A percentile compares a stretch with the other conserved stretches of the same genome.
Evolutionary conservation across 2,797 vertebrate genomes (phyloP).

Genomic region (Sarcophilus harrisii): DNA sequence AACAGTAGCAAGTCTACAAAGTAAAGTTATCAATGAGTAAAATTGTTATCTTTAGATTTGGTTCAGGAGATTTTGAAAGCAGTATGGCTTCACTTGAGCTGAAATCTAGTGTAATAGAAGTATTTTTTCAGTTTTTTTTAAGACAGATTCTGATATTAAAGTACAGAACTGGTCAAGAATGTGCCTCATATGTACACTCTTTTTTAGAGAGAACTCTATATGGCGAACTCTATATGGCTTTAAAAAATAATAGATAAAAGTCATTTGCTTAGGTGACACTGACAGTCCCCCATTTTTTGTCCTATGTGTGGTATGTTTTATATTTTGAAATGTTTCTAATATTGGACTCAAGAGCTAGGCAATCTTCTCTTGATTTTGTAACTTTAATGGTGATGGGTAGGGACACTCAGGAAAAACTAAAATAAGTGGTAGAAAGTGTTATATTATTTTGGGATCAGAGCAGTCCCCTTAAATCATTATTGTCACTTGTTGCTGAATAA

Average conservation of each 20-base stretch:
- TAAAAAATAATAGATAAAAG: constrained; percentile 2
- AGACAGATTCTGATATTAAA: constrained; percentile 22
- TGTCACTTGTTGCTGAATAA: constrained; percentile 18
- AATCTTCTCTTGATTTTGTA: constrained; percentile 23
- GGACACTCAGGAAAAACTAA: constrained; percentile 23
- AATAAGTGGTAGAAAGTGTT: neutral
- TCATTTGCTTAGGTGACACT: neutral
- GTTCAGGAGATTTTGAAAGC: constrained; percentile 19
- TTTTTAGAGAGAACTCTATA: constrained; percentile 8
- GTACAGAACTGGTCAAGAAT: constrained; percentile 43
- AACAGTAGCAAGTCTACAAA: neutral
- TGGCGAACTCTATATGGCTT: constrained; percentile 1
- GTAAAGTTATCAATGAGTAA: constrained; percentile 22
- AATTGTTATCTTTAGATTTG: constrained; percentile 19
- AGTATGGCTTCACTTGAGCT: neutral
- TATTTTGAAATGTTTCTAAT: neutral
- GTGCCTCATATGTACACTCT: neutral
- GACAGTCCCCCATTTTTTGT: neutral
- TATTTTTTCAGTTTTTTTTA: constrained; percentile 20
- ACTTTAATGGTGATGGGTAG: constrained; percentile 30
- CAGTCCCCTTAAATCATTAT: constrained; percentile 21
- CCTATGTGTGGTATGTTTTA: neutral
- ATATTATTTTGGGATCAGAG: neutral
- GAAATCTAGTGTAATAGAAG: constrained; percentile 45
- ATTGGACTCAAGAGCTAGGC: neutral